Percentiles rank a stretch among this genome's conserved stretches.
phyloP scores from a whole-genome alignment of 2,113 vertebrate species.

The Oenanthe melanoleuca region DNA sequence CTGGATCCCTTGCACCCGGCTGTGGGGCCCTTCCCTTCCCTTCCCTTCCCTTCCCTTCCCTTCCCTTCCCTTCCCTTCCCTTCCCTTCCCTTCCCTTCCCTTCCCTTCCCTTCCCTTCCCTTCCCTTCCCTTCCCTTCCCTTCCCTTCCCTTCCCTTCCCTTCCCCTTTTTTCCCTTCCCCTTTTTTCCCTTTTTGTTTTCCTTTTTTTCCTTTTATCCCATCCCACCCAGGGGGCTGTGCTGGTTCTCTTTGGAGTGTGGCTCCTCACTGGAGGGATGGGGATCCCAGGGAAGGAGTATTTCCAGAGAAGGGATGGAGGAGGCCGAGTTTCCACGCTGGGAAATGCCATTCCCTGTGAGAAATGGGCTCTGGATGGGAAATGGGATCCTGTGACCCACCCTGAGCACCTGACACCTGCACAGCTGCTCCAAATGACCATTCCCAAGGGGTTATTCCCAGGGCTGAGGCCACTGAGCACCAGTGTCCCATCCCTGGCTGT shows the following conservation, averaged over 20 bases:
- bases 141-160: too few species aligned
- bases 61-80: neutral
- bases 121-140: neutral
- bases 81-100: neutral
- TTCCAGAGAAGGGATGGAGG: neutral
- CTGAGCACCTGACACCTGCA: neutral
- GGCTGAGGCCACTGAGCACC: neutral
- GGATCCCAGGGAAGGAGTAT: neutral
- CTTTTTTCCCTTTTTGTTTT: neutral
- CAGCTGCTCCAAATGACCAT: neutral
- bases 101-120: neutral
- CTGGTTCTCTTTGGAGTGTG: too few species aligned
- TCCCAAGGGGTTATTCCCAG: neutral
- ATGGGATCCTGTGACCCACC: neutral
- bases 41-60: too few species aligned
- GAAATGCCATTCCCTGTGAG: neutral
- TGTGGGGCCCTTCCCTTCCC: neutral
- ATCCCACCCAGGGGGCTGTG: neutral
- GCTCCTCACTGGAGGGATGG: neutral
- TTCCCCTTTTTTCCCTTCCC: neutral
- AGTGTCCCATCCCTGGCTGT: fast-evolving
- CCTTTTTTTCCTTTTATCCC: neutral
- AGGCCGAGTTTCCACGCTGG: neutral
- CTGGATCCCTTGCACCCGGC: neutral
- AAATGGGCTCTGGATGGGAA: neutral